Evolutionary conservation across 2,797 vertebrate genomes (phyloP).

Genomic region (Eulemur albifrons): DNA sequence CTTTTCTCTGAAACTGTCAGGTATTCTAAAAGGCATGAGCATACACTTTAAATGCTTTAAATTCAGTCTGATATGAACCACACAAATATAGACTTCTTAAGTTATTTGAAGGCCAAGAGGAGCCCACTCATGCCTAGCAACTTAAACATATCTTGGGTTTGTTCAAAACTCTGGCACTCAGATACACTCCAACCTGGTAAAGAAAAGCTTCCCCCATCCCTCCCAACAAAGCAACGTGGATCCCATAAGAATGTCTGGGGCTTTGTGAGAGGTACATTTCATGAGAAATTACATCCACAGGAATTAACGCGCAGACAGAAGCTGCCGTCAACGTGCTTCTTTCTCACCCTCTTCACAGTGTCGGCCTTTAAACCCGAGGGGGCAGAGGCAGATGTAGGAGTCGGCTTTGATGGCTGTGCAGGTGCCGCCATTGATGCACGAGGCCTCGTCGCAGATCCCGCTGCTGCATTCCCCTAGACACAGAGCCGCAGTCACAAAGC

Average conservation of each 20-base stretch:
- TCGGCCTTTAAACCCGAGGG: constrained; percentile 92
- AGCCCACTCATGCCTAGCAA: neutral
- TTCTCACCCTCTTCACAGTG: constrained; percentile 94
- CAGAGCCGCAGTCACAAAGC: neutral
- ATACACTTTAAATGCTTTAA: neutral
- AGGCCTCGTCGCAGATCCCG: constrained; percentile 90
- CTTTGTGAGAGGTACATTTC: neutral
- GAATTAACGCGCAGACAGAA: neutral
- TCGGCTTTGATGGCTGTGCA: constrained; percentile 91
- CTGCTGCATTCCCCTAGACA: constrained; percentile 93
- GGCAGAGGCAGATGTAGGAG: constrained; percentile 94
- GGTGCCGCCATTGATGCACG: constrained; percentile 91
- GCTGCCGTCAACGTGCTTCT: neutral
- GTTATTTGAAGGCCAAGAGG: neutral
- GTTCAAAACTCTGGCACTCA: neutral
- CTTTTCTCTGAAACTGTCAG: neutral
- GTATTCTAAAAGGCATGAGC: neutral
- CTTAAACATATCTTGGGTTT: neutral
- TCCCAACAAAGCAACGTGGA: neutral
- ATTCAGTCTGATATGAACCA: neutral
- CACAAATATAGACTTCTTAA: neutral
- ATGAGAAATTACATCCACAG: neutral
- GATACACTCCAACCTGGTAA: neutral
- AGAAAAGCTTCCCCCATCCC: neutral
- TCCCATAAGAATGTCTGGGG: neutral